These are phyloP conservation scores for Sinotaia quadrata DNA, from an alignment of 2,888 invertebrate genomes.

Conservation along the genomic window DNA sequence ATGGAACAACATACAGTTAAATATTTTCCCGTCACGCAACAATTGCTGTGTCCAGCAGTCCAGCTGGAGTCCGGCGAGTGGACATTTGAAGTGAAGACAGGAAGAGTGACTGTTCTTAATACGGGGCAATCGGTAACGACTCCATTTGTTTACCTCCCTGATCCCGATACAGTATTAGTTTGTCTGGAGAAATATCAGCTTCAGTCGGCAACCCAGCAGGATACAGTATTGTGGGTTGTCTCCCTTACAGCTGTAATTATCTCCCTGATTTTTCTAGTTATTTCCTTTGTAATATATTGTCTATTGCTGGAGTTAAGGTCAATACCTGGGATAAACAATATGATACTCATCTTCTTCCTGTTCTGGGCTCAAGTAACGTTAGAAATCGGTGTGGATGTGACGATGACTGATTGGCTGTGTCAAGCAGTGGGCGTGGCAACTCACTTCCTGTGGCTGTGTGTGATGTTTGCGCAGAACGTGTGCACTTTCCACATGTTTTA, in stretches of 20 bases:
- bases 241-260: conserved; percentile 26
- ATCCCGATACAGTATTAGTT: background rate
- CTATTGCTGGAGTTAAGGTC: conserved; percentile 34
- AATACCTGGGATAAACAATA: conserved; percentile 42
- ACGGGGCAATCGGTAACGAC: background rate
- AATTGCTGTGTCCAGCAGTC: conserved; percentile 2
- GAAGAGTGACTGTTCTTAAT: background rate
- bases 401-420: conserved; percentile 27
- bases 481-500: conserved; percentile 45
- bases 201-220: background rate
- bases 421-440: conserved; percentile 34
- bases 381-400: conserved; percentile 24
- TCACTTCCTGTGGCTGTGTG: conserved; percentile 41
- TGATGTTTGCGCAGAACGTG: conserved; percentile 36
- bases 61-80: background rate
- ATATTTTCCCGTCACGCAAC: background rate
- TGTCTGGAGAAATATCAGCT: background rate
- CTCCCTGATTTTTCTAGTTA: conserved; percentile 38
- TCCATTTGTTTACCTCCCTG: background rate
- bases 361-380: conserved; percentile 36
- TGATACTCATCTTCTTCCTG: conserved; percentile 34
- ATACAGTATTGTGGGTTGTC: conserved; percentile 2
- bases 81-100: background rate
- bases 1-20: background rate
- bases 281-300: conserved; percentile 37